These are phyloP conservation scores for Aplodontia rufa DNA, from an alignment of 2,113 vertebrate species.

Conservation along the genomic window DNA sequence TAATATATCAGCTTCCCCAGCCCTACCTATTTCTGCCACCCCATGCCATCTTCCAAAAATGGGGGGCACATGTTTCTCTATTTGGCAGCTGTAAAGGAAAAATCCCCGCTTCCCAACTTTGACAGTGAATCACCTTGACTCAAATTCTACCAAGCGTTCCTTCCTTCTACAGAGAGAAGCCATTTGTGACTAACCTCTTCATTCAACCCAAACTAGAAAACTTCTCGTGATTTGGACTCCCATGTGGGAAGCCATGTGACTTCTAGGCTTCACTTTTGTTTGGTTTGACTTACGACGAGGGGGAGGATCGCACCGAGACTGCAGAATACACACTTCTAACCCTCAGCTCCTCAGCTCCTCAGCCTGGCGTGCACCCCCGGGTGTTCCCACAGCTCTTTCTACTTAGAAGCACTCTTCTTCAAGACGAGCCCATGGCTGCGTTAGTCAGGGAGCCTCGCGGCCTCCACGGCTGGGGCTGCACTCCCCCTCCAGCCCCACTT, in stretches of 20 bases:
- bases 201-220: background rate
- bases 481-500: background rate
- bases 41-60: background rate
- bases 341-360: background rate
- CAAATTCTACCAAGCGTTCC: background rate
- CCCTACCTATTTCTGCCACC: background rate
- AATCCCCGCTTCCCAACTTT: background rate
- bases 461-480: background rate
- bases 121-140: too few species aligned
- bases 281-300: background rate
- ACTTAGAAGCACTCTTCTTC: background rate
- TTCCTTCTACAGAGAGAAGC: background rate
- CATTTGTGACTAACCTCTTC: background rate
- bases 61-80: rapidly evolving
- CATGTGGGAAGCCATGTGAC: background rate
- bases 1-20: background rate
- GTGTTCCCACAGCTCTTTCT: rapidly evolving
- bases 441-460: rapidly evolving
- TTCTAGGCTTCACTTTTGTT: background rate
- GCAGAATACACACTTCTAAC: rapidly evolving
- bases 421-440: rapidly evolving
- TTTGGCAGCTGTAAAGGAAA: too few species aligned
- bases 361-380: too few species aligned
- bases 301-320: too few species aligned
- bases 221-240: background rate